A percentile compares a stretch with the other conserved stretches of the same genome.
phyloP scores from a whole-genome alignment of 2,113 vertebrate genomes.

The Siniperca chuatsi region DNA sequence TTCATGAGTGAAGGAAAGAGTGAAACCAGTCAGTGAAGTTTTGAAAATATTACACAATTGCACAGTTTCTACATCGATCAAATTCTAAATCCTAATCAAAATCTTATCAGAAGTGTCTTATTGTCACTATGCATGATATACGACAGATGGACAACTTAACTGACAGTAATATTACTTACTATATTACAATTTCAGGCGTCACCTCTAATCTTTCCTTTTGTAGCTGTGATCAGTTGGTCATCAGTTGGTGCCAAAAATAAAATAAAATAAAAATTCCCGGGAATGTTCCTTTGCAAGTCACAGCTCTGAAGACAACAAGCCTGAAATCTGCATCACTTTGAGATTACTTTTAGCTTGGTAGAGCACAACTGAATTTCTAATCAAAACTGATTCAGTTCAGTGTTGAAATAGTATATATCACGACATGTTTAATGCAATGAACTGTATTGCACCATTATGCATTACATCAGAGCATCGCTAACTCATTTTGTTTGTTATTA shows the following conservation, averaged over 20 bases:
- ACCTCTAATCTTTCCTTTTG: background rate
- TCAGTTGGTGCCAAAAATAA: no score
- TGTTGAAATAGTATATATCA: no score
- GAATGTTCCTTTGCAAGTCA: no score
- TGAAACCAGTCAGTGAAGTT: background rate
- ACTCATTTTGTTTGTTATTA: no score
- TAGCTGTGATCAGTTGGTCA: no score
- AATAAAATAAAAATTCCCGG: no score
- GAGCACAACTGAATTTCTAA: background rate
- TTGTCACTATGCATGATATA: background rate
- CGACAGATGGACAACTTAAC: background rate
- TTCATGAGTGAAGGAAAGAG: background rate
- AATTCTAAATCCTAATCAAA: background rate
- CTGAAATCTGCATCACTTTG: no score
- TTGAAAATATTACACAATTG: background rate
- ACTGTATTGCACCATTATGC: no score
- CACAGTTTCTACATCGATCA: background rate
- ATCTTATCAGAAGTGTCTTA: background rate
- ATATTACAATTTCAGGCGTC: background rate
- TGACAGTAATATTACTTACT: background rate
- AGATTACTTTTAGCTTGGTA: no score
- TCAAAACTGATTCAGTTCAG: background rate
- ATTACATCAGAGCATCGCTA: no score
- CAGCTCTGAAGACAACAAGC: no score
- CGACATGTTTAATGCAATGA: no score